Evolutionary conservation across 2,113 vertebrate species (phyloP).

Genomic region (Prietella phreatophila): DNA sequence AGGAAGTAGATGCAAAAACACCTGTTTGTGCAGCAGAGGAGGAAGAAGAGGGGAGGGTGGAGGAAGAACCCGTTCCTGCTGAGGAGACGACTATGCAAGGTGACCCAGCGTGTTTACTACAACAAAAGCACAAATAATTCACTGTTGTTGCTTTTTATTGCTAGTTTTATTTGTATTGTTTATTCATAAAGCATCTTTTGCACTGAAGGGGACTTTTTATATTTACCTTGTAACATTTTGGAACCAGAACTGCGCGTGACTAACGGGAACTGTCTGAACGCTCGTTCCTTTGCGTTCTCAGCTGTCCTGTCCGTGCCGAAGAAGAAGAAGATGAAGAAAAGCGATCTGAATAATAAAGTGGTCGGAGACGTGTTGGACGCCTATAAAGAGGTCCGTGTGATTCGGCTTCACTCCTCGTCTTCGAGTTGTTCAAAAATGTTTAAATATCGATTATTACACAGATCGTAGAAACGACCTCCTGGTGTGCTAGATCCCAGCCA

Average conservation of each 20-base stretch:
- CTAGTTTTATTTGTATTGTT: too few species aligned
- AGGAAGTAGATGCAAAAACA: constrained; percentile 56
- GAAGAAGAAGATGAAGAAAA: constrained; percentile 85
- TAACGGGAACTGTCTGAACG: not conserved
- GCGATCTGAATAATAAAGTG: constrained; percentile 92
- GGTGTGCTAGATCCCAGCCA: not conserved
- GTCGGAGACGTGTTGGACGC: constrained; percentile 91
- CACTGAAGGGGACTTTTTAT: too few species aligned
- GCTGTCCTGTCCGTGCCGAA: constrained; percentile 88
- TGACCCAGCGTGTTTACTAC: constrained; percentile 15
- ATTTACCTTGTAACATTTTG: too few species aligned
- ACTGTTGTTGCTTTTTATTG: too few species aligned
- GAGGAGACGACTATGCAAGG: constrained; percentile 81
- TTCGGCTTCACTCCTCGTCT: too few species aligned
- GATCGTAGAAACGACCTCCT: not conserved
- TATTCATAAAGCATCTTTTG: too few species aligned
- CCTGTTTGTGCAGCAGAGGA: constrained; percentile 35
- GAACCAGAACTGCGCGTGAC: too few species aligned
- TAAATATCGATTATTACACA: too few species aligned
- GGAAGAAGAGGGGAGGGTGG: constrained; percentile 52
- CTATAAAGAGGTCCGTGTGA: constrained; percentile 87
- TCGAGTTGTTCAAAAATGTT: too few species aligned
- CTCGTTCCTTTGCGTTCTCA: constrained; percentile 44
- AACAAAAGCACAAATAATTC: too few species aligned
- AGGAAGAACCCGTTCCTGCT: constrained; percentile 61